Percentiles rank a stretch among this genome's conserved stretches.
phyloP scores from a whole-genome alignment of 2,888 invertebrate species.

The Drosophila stalkeri region DNA sequence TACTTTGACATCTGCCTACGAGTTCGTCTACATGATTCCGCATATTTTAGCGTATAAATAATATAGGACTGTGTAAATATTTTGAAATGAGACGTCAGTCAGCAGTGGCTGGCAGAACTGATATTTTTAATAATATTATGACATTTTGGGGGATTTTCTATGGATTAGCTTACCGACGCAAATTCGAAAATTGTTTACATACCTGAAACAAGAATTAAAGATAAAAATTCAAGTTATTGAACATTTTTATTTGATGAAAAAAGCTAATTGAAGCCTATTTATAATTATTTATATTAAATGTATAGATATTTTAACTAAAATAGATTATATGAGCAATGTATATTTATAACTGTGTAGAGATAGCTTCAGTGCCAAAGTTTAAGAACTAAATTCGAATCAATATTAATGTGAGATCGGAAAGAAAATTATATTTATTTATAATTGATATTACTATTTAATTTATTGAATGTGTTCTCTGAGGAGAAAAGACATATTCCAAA shows the following conservation, averaged over 20 bases:
- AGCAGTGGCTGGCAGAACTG: not conserved
- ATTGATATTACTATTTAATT: no score
- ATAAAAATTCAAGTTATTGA: not conserved
- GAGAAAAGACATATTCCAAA: no score
- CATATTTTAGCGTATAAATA: not conserved
- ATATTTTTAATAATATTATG: not conserved
- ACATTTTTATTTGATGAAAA: no score
- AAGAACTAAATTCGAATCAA: not conserved
- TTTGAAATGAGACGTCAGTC: not conserved
- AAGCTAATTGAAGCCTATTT: not conserved
- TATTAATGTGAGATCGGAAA: no score
- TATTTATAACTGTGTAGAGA: not conserved
- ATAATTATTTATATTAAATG: not conserved
- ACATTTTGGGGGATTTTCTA: constrained; percentile 2
- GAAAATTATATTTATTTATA: no score
- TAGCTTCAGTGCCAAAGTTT: not conserved
- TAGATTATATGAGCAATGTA: no score
- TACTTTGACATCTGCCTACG: not conserved
- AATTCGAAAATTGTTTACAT: constrained; percentile 17
- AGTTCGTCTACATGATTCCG: constrained; percentile 11
- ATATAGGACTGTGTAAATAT: constrained; percentile 27
- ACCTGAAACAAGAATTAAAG: constrained; percentile 23
- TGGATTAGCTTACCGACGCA: constrained; percentile 24
- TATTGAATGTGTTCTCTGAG: no score
- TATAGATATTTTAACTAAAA: not conserved